These are phyloP conservation scores for Dicyrtomina minuta DNA, from an alignment of 2,888 invertebrate genomes.

Conservation along the genomic window DNA sequence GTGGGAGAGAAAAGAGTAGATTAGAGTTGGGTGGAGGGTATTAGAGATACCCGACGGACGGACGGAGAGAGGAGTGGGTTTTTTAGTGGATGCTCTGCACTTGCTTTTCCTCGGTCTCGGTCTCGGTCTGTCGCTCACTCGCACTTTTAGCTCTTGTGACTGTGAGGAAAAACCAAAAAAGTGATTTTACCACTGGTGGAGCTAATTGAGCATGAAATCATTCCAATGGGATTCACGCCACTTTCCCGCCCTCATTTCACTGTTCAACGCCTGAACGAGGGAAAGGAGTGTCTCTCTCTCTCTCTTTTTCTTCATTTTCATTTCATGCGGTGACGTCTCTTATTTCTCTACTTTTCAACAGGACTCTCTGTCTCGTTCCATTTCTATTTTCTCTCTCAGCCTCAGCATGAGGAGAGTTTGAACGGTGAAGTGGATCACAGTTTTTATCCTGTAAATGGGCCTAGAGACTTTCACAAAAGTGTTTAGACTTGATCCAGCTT, in stretches of 20 bases:
- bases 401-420: not conserved
- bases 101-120: not conserved
- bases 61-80: too few species aligned
- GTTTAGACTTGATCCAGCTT: not conserved
- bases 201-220: constrained; percentile 50
- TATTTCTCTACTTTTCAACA: too few species aligned
- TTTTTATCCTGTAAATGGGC: not conserved
- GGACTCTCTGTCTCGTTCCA: constrained; percentile 11
- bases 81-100: constrained; percentile 7
- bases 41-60: too few species aligned
- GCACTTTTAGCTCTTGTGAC: not conserved
- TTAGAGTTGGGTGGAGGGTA: too few species aligned
- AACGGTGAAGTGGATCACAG: not conserved
- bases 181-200: constrained; percentile 25
- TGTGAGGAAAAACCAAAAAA: constrained; percentile 17
- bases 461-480: not conserved
- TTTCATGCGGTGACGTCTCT: too few species aligned
- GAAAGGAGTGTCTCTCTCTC: too few species aligned
- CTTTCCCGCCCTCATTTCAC: constrained; percentile 26
- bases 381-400: not conserved
- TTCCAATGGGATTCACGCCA: constrained; percentile 33
- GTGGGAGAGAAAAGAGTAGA: too few species aligned
- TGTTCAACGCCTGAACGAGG: too few species aligned
- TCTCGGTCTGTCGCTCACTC: not conserved
- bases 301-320: too few species aligned